Conservation (phyloP, 2,888 invertebrate genomes). For the Ethmia dodecea region DNA sequence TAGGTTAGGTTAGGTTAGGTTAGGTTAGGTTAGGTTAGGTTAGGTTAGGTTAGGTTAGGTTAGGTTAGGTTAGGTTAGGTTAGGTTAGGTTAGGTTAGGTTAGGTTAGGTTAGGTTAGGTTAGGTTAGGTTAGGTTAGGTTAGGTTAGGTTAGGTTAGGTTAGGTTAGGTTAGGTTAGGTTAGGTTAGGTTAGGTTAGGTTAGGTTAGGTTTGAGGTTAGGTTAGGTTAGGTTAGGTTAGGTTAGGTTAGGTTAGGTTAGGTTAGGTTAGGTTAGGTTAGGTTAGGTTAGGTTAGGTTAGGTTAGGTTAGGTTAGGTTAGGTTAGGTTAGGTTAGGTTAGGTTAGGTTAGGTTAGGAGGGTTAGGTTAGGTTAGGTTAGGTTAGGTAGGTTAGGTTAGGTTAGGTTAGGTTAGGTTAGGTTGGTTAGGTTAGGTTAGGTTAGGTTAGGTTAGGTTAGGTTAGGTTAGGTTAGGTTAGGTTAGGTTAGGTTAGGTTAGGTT, state of each 20-base stretch:
- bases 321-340: slow-evolving; percentile 14
- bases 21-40: no score
- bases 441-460: no score
- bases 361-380: slow-evolving; percentile 1
- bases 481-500: no score
- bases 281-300: slow-evolving; percentile 21
- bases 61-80: no score
- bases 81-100: no score
- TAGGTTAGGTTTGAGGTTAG: slow-evolving; percentile 11
- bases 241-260: slow-evolving; percentile 21
- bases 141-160: slow-evolving; percentile 11
- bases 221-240: slow-evolving; percentile 20
- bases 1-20: no score
- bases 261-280: slow-evolving; percentile 21
- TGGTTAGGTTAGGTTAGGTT: no score
- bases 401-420: no score
- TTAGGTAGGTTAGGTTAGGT: no score
- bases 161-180: slow-evolving; percentile 13
- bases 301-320: slow-evolving; percentile 20
- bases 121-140: background rate
- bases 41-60: no score
- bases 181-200: slow-evolving; percentile 8
- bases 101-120: no score
- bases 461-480: no score
- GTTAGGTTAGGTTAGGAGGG: slow-evolving; percentile 8